Evolutionary conservation across 1,140 invertebrate genomes (phyloP).

Genomic region (Pseudomyrmex concolor): DNA sequence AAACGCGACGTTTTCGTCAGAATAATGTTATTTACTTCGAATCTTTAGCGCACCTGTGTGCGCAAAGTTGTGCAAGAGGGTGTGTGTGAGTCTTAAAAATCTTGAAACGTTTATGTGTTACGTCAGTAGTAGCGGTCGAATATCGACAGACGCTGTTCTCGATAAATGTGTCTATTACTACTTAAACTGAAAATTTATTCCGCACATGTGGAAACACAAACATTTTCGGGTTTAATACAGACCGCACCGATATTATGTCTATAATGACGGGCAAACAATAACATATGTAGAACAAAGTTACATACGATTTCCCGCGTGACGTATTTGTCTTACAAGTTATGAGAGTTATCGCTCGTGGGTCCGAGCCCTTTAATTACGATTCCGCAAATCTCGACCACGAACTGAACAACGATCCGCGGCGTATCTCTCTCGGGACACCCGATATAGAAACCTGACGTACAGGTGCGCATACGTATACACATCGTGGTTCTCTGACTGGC

Average conservation of each 20-base stretch:
- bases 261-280: not conserved
- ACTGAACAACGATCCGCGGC: not conserved
- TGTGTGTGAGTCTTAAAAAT: not conserved
- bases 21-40: slow-evolving; percentile 1
- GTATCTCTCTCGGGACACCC: slow-evolving; percentile 6
- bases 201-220: too few species aligned
- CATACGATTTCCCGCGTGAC: not conserved
- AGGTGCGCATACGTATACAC: slow-evolving; percentile 6
- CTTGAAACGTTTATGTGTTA: not conserved
- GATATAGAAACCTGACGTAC: not conserved
- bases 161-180: not conserved
- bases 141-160: not conserved
- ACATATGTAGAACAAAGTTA: not conserved
- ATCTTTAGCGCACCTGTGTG: not conserved
- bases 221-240: not conserved
- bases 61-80: too few species aligned
- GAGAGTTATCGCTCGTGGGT: not conserved
- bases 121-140: not conserved
- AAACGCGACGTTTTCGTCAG: too few species aligned
- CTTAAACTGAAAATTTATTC: not conserved
- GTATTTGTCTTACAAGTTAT: not conserved
- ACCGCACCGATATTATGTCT: not conserved
- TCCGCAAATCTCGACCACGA: not conserved
- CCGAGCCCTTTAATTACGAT: not conserved
- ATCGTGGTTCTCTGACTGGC: slow-evolving; percentile 15